Evolutionary conservation across 2,888 invertebrate genomes (phyloP), one percentile per base, ranked within the genome.

Genomic region (Rhagonycha fulva): DNA sequence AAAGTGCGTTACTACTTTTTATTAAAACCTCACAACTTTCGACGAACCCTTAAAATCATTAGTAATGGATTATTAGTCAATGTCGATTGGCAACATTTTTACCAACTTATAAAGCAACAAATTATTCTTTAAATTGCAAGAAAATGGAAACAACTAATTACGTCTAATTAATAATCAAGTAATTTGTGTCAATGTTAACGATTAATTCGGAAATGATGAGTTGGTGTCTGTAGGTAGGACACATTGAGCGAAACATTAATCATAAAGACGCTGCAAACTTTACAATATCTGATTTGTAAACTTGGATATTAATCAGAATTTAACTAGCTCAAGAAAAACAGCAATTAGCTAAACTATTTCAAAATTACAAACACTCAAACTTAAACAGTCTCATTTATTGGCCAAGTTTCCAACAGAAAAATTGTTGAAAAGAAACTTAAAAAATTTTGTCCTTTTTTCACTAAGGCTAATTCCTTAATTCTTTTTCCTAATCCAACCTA

Each of bases 261-360:
- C 72, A 72, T 62, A 32, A 67, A 62, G 68, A 68, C 67, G 47
- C 68, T 72, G 68, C 72, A 24, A 72, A 72, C 68, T 72, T 72
- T 72, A 30, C 32, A 68, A 24, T 23, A 32, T 24, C 14, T 63
- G 66, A 72, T 68, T 68, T 68, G 62, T 61, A 68, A 72, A 72
- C 72, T 72, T 30, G 72, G 62, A 62, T 68, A 72, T 72, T 72
- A 72, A 72, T 72, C 72, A 68, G 68, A 72, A 47, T 26, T 72
- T 28, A 72, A 72, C n/a, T 47, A 12, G 32, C 7, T 47, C 47
- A n/a, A 47, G 47, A 47, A 47, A n/a, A 47, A n/a, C 47, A 47
- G 47, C 47, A 47, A 47, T 47, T 47, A 47, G 47, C 47, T n/a
- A 47, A 47, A 47, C 47, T 47, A 66, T 66, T 66, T 66, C 3